Base-by-base conservation (phyloP, 2,797 vertebrate species). In the Oryzias dopingdopingensis region DNA sequence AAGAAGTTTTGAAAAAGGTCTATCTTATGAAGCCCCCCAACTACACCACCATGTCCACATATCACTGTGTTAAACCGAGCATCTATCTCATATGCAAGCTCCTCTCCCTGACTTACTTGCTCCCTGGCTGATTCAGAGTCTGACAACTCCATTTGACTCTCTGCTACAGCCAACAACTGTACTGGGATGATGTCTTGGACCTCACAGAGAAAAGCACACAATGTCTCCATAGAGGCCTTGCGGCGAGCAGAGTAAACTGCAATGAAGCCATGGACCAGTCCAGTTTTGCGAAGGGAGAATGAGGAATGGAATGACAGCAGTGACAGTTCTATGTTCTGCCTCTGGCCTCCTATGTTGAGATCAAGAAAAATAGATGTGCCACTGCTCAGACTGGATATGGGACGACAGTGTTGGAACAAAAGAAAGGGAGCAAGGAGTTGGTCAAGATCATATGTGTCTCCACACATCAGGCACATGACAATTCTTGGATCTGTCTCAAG, bases 141-240 rank as follows among this genome's bases (percentile, higher is more conserved):
- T 15, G 91, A 82, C 52, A 94, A 77, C 53, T 96, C 94, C 13
- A 84, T 6, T n/a, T 94, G 88, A 69, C 89, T 93, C 3, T 96
- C 94, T 0, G 91, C 93, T 54, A 99, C 86, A 0, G 95, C 96
- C 45, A 98, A 88, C 4, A 99, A 79, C 83, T 98, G 97, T 24
- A 99, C 81, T 17, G 97, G 96, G 67, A 98, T 94, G 58, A 98
- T 95, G 65, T 99, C 96, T 88, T 96, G 97, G 59, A 99, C 94
- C 79, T 98, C 97, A 77, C 95, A 96, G 51, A 99, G 90, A 76
- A 99, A 98, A 79, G 97, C 97, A 48, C 97, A 92, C 5, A 99
- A 84, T 50, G 94, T 96, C 76, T 96, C 96, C 91, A 99, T 71
- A 10, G 97, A 99, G 0, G 97, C 96, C 46, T 90, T 91, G 45